A percentile compares a stretch with the other conserved stretches of the same genome.
Conservation (phyloP, 2,888 invertebrate species). For the Rhingia campestris region DNA sequence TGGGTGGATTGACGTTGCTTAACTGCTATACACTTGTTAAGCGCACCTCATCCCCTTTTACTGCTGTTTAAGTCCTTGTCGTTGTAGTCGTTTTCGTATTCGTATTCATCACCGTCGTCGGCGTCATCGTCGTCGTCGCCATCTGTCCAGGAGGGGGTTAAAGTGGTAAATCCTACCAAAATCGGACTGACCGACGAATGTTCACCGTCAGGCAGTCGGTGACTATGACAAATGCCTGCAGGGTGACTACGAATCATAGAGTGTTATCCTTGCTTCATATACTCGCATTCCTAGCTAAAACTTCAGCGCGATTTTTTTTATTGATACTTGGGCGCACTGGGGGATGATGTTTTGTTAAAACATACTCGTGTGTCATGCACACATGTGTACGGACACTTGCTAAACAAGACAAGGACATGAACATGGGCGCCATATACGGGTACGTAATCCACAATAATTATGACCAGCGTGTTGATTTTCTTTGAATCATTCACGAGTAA, state of each 20-base stretch:
- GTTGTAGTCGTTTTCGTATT: constrained; percentile 8
- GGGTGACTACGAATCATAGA: background rate
- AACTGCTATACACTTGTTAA: constrained; percentile 63
- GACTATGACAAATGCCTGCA: constrained; percentile 49
- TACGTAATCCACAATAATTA: constrained; percentile 53
- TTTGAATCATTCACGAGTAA: constrained; percentile 66
- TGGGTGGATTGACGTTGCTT: constrained; percentile 39
- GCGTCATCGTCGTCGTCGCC: constrained; percentile 10
- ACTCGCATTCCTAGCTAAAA: constrained; percentile 55
- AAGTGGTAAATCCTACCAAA: constrained; percentile 36
- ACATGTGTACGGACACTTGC: constrained; percentile 62
- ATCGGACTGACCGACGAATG: constrained; percentile 37
- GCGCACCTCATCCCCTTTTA: constrained; percentile 19
- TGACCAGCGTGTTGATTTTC: constrained; percentile 70
- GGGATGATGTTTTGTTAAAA: constrained; percentile 17
- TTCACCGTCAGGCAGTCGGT: constrained; percentile 40
- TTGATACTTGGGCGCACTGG: constrained; percentile 46
- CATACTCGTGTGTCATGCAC: constrained; percentile 55
- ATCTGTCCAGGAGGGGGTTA: constrained; percentile 24
- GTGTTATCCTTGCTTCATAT: constrained; percentile 42
- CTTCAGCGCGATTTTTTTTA: constrained; percentile 56
- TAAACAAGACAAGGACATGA: constrained; percentile 63
- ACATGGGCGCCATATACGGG: background rate
- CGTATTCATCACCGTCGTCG: constrained; percentile 8
- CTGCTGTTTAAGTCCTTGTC: constrained; percentile 12